phyloP scores from a whole-genome alignment of 2,888 invertebrate species.

The Ichneumon xanthorius region DNA sequence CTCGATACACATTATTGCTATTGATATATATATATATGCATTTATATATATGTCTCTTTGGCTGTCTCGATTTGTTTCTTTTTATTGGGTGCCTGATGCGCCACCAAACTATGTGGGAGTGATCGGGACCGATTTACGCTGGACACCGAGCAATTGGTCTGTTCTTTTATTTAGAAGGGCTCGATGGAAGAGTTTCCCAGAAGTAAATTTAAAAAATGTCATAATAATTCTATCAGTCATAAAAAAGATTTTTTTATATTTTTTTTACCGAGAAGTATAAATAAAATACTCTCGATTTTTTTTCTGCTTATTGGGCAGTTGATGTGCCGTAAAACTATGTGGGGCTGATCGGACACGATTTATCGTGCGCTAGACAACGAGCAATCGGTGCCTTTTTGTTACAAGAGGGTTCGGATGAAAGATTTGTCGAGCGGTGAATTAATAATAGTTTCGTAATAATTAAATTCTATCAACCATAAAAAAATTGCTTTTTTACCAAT shows the following conservation, averaged over 20 bases:
- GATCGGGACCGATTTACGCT: constrained; percentile 50
- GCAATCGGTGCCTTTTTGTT: not conserved
- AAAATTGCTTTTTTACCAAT: too few species aligned
- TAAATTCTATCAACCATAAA: too few species aligned
- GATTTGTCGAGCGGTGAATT: not conserved
- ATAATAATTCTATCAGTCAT: too few species aligned
- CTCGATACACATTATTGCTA: constrained; percentile 44
- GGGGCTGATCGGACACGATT: constrained; percentile 55
- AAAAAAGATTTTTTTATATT: too few species aligned
- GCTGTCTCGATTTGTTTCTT: constrained; percentile 52
- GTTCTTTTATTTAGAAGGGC: not conserved
- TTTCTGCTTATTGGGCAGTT: not conserved
- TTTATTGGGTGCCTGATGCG: constrained; percentile 50
- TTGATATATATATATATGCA: not conserved
- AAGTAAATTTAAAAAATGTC: not conserved
- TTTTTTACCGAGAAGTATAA: too few species aligned
- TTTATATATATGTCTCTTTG: constrained; percentile 30
- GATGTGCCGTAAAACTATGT: constrained; percentile 53
- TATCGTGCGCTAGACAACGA: constrained; percentile 6
- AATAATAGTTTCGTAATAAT: too few species aligned
- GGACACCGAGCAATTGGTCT: not conserved
- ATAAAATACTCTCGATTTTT: too few species aligned
- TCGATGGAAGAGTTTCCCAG: not conserved
- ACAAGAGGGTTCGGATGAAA: not conserved
- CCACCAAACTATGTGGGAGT: constrained; percentile 60